Percentiles rank a stretch among this genome's conserved stretches.
Conservation (phyloP, 2,797 vertebrate genomes). For the Loriculus beryllinus region DNA sequence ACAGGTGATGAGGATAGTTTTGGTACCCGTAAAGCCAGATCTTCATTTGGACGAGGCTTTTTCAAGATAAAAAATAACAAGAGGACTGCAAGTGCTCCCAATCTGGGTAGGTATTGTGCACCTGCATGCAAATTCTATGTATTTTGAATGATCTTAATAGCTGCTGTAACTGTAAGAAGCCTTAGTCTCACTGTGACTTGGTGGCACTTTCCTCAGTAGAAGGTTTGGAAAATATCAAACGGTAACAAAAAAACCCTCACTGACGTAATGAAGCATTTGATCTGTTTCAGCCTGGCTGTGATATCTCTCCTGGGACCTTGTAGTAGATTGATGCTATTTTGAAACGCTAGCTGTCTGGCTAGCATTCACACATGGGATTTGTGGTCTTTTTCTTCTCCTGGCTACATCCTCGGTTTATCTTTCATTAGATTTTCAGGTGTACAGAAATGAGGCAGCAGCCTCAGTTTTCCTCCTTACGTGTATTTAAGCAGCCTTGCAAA, state of each 20-base stretch:
- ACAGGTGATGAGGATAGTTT: slow-evolving; percentile 83
- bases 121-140: background rate
- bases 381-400: background rate
- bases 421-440: background rate
- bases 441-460: background rate
- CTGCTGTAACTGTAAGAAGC: background rate
- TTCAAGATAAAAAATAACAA: slow-evolving; percentile 94
- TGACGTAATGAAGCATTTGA: background rate
- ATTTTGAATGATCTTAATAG: background rate
- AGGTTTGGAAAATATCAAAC: background rate
- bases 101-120: slow-evolving; percentile 84
- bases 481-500: background rate
- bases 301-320: background rate
- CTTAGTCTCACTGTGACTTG: background rate
- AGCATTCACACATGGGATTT: background rate
- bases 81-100: slow-evolving; percentile 88
- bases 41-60: slow-evolving; percentile 95
- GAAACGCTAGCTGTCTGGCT: background rate
- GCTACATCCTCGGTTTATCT: background rate
- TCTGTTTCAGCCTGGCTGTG: background rate
- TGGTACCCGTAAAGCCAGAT: slow-evolving; percentile 88
- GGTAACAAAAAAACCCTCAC: background rate
- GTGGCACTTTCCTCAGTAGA: background rate
- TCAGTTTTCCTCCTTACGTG: background rate
- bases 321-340: background rate